These are phyloP conservation scores for Xestobium rufovillosum DNA, from an alignment of 2,888 invertebrate genomes.

Conservation along the genomic window DNA sequence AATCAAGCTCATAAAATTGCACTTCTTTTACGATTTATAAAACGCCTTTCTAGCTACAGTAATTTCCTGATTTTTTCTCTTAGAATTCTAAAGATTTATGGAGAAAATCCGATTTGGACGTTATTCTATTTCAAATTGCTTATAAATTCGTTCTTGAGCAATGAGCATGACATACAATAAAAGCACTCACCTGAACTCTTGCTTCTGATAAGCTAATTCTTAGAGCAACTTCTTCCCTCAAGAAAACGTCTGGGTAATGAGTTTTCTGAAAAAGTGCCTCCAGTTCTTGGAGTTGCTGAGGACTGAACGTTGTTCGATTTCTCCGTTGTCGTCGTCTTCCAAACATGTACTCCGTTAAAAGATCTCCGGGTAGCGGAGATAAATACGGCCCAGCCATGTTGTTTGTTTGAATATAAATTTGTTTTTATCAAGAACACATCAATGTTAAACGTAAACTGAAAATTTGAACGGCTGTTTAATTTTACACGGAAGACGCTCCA, in stretches of 20 bases:
- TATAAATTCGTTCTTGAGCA: no score
- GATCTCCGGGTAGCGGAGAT: slow-evolving; percentile 76
- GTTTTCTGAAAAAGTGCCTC: slow-evolving; percentile 91
- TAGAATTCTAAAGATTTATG: no score
- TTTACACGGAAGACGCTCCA: slow-evolving; percentile 35
- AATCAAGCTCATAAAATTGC: no score
- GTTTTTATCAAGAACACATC: slow-evolving; percentile 19
- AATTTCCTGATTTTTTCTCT: no score
- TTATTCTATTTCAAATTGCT: no score
- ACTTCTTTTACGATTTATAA: no score
- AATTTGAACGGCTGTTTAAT: slow-evolving; percentile 8
- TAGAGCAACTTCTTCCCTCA: slow-evolving; percentile 85
- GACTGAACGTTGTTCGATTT: slow-evolving; percentile 89
- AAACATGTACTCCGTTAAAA: slow-evolving; percentile 90
- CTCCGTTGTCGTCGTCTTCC: slow-evolving; percentile 80
- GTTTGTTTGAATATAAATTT: not conserved
- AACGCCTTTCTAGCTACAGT: no score
- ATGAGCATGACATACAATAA: no score
- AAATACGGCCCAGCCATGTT: slow-evolving; percentile 80
- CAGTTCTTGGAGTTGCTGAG: slow-evolving; percentile 84
- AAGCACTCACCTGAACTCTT: slow-evolving; percentile 68
- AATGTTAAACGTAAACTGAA: slow-evolving; percentile 30
- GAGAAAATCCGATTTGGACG: no score
- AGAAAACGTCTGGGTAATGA: slow-evolving; percentile 85
- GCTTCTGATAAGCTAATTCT: slow-evolving; percentile 89